A percentile compares a stretch with the other conserved stretches of the same genome.
Conservation (phyloP, 2,888 invertebrate genomes). For the Ashinkailepas kermadecensis region DNA sequence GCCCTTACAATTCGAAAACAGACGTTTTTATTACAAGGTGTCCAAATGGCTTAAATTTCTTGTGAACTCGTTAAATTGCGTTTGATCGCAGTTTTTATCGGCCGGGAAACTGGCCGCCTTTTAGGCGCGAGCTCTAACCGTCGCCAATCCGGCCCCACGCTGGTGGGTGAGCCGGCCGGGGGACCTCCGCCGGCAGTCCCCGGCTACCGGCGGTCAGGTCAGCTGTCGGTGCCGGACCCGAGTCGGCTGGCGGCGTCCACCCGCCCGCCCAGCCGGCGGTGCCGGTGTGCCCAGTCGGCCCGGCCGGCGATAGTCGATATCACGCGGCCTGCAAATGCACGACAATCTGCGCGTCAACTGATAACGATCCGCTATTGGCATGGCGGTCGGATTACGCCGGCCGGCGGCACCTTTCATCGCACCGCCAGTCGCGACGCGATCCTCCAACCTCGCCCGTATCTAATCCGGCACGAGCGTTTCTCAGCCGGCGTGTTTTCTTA, state of each 20-base stretch:
- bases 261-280: no score
- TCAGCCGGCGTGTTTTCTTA: background rate
- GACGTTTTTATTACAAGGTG: conserved; percentile 5
- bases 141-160: no score
- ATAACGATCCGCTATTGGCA: background rate
- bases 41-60: conserved; percentile 10
- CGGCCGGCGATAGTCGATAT: background rate
- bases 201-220: background rate
- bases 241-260: no score
- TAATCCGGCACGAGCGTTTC: background rate
- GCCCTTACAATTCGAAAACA: background rate
- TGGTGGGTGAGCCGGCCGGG: background rate
- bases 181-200: background rate
- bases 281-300: no score
- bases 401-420: background rate
- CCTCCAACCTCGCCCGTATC: background rate
- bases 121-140: no score
- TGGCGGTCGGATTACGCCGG: background rate
- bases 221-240: background rate
- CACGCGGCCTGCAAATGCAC: background rate
- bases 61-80: conserved; percentile 11
- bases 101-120: no score
- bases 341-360: background rate
- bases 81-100: background rate
- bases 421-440: background rate